These are phyloP conservation scores for Telmatherina bonti DNA, from an alignment of 2,797 vertebrate species.

Conservation along the genomic window DNA sequence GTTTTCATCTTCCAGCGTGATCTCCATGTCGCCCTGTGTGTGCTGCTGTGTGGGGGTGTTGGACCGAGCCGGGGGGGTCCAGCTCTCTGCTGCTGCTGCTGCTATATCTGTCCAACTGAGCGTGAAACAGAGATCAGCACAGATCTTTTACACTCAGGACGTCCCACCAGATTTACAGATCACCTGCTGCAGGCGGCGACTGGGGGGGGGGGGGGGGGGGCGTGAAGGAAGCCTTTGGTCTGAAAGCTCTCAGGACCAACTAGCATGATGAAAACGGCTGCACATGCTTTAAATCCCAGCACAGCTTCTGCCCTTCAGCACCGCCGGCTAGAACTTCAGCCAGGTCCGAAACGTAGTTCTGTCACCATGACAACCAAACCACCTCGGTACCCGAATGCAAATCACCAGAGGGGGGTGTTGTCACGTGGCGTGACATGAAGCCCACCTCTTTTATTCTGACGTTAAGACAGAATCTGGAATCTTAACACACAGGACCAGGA, in stretches of 20 bases:
- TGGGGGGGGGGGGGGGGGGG: too few relatives aligned
- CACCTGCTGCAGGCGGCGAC: constrained; percentile 68
- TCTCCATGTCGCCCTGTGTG: constrained; percentile 42
- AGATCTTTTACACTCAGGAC: constrained; percentile 76
- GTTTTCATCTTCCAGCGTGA: background rate
- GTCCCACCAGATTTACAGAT: constrained; percentile 71
- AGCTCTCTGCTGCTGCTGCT: constrained; percentile 49
- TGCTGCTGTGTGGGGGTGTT: background rate
- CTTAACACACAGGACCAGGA: too few relatives aligned
- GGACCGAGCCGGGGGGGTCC: background rate
- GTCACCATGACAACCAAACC: constrained; percentile 37
- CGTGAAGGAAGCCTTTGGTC: constrained; percentile 11
- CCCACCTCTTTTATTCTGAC: too few relatives aligned
- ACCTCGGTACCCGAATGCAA: too few relatives aligned
- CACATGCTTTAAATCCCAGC: constrained; percentile 50
- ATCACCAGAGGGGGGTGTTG: too few relatives aligned
- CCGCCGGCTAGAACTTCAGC: constrained; percentile 13
- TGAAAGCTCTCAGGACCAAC: constrained; percentile 23
- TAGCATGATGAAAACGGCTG: constrained; percentile 11
- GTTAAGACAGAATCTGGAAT: too few relatives aligned
- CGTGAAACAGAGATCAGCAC: constrained; percentile 67
- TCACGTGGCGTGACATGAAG: too few relatives aligned
- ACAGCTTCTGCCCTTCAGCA: constrained; percentile 34
- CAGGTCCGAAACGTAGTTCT: constrained; percentile 63
- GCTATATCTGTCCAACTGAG: constrained; percentile 80